A percentile compares a stretch with the other conserved stretches of the same genome.
phyloP scores from a whole-genome alignment of 2,888 invertebrate genomes.

The Agrotis exclamationis region DNA sequence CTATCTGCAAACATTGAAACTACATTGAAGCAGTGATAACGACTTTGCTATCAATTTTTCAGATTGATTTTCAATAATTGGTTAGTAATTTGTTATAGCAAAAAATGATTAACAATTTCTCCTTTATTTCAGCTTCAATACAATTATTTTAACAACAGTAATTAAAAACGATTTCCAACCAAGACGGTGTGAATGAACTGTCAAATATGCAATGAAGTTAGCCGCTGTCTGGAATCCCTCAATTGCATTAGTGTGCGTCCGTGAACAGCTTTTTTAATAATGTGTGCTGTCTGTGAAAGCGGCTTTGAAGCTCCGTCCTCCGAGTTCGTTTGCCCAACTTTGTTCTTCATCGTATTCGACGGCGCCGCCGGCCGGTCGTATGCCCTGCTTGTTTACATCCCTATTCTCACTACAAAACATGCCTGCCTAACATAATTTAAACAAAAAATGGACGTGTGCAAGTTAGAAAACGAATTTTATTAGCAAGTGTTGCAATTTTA shows the following conservation, averaged over 20 bases:
- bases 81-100: not conserved
- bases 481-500: slow-evolving; percentile 69
- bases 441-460: slow-evolving; percentile 72
- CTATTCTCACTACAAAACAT: slow-evolving; percentile 70
- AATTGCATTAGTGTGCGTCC: slow-evolving; percentile 69
- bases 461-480: slow-evolving; percentile 57
- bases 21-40: not conserved
- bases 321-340: slow-evolving; percentile 66
- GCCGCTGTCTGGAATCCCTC: slow-evolving; percentile 79
- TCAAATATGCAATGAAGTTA: slow-evolving; percentile 87
- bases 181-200: slow-evolving; percentile 85
- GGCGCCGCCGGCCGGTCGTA: slow-evolving; percentile 68
- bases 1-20: slow-evolving; percentile 12
- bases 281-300: slow-evolving; percentile 81
- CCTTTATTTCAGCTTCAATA: not conserved
- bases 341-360: slow-evolving; percentile 71
- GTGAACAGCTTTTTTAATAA: slow-evolving; percentile 62
- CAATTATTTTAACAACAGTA: slow-evolving; percentile 14
- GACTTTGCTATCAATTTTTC: not conserved
- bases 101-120: slow-evolving; percentile 1
- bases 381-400: slow-evolving; percentile 70
- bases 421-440: slow-evolving; percentile 71
- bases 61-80: not conserved
- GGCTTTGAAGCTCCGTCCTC: slow-evolving; percentile 75
- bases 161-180: slow-evolving; percentile 68